phyloP scores from a whole-genome alignment of 2,113 vertebrate species.

The Nothoprocta perdicaria region DNA sequence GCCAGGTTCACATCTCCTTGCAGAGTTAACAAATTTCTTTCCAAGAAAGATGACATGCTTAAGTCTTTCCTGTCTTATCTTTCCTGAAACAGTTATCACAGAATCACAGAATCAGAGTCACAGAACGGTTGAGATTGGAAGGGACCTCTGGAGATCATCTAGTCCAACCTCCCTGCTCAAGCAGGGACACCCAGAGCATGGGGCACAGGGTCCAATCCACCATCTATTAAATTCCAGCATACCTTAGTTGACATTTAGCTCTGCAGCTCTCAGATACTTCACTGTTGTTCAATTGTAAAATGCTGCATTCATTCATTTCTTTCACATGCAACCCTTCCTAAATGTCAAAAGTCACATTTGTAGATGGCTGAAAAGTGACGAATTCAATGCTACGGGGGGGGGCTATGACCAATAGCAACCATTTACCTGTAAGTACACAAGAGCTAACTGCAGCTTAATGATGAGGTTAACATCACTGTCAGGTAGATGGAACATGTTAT shows the following conservation, averaged over 20 bases:
- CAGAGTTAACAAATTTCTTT: background rate
- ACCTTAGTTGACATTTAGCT: background rate
- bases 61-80: background rate
- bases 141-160: too few species aligned
- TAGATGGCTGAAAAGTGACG: background rate
- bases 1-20: background rate
- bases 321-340: background rate
- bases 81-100: background rate
- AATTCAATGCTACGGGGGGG: background rate
- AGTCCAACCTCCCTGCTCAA: too few species aligned
- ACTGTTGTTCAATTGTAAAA: background rate
- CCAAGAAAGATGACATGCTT: background rate
- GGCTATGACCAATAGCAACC: background rate
- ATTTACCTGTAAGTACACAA: background rate
- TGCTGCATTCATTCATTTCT: background rate
- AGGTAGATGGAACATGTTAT: conserved; percentile 10
- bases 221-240: background rate
- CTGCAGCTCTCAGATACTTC: background rate
- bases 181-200: too few species aligned
- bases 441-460: background rate
- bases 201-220: background rate
- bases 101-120: too few species aligned
- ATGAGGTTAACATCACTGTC: conserved; percentile 3
- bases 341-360: background rate
- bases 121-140: too few species aligned